Evolutionary conservation across 1,140 invertebrate species (phyloP), one percentile per base, ranked within the genome.

Genomic region (Solen grandis): DNA sequence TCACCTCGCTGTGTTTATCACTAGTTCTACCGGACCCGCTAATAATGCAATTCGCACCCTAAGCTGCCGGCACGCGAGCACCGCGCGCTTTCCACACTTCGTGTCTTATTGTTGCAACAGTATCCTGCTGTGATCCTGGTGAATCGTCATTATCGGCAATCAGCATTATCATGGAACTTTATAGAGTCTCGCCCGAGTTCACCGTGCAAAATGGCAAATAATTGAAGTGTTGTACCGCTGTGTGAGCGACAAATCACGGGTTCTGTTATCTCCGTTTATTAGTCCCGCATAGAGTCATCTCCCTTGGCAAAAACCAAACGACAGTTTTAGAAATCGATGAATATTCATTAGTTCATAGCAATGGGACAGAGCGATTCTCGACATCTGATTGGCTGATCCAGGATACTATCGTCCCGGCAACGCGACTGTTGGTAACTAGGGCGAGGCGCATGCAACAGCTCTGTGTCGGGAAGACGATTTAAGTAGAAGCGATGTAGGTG

Each of bases 381-480:
- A 55, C 22, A 27, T 78, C 63, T 78, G 75, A 78, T 78, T 78
- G 75, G 75, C 57, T 78, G 29, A 36, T 46, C 16, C 19, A 13
- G 33, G 19, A 38, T n/a, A 57, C 66, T n/a, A 78, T 78, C 66
- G 75, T 78, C 75, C 75, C 75, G 75, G 75, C 46, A 78, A 78
- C 75, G 52, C 41, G 63, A 57, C n/a, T 69, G 65, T 31, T 68
- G 75, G 57, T 35, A 66, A 78, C 54, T 62, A 46, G 75, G 75
- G 75, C 75, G 75, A 78, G 75, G 75, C 75, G 63, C 63, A 27
- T 78, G 65, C 35, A 55, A 27, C 31, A 55, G 29, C 27, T 78
- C 65, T 55, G 60, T 54, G 19, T 66, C 74, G 66, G 27, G 27
- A 46, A 76, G 46, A 41, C 46, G 60, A 52, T 57, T 38, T 76